phyloP scores from a whole-genome alignment of 1,140 invertebrate genomes.

The Atta texana region DNA sequence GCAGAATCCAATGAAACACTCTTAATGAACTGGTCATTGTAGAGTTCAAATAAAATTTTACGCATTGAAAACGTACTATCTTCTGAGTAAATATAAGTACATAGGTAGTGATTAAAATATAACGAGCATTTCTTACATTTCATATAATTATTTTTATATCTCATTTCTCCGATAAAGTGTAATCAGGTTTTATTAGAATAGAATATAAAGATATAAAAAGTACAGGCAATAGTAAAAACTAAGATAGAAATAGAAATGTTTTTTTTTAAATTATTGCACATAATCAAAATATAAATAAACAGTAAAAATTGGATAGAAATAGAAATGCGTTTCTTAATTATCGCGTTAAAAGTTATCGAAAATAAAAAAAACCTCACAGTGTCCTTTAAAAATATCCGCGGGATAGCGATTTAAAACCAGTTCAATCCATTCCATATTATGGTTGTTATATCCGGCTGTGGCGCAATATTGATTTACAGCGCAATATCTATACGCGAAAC shows the following conservation, averaged over 20 bases:
- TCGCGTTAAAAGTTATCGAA: background rate
- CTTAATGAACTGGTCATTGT: conserved; percentile 31
- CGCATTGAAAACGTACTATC: conserved; percentile 7
- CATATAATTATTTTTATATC: background rate
- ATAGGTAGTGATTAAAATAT: background rate
- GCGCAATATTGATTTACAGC: conserved; percentile 35
- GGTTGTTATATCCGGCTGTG: background rate
- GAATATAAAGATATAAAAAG: conserved; percentile 8
- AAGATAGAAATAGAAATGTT: too few species aligned
- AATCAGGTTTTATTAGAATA: background rate
- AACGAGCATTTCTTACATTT: background rate
- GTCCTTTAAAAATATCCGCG: background rate
- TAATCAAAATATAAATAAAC: too few species aligned
- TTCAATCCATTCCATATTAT: background rate
- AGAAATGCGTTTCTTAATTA: background rate
- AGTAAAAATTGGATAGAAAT: background rate
- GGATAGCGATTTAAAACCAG: conserved; percentile 37
- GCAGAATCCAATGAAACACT: conserved; percentile 18
- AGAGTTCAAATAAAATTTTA: conserved; percentile 1
- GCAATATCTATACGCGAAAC: conserved; percentile 6
- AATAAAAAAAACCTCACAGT: background rate
- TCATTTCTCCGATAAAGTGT: background rate
- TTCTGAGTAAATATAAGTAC: background rate
- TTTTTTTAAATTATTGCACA: conserved; percentile 6
- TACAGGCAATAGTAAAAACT: background rate